A percentile compares a stretch with the other conserved stretches of the same genome.
Conservation (phyloP, 2,797 vertebrate genomes). For the Manis javanica region DNA sequence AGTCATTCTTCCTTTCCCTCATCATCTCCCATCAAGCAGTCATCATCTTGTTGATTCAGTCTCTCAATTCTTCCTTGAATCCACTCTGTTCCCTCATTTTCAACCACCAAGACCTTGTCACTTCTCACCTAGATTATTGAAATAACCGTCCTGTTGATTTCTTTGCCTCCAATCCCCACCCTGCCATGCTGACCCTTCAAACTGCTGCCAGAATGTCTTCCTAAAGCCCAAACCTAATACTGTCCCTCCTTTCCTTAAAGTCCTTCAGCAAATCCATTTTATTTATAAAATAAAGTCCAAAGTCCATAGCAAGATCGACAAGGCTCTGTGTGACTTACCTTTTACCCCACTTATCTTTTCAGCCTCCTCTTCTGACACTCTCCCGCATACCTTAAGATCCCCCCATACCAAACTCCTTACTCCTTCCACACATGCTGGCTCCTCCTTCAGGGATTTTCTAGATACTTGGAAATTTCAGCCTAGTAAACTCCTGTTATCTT, state of each 20-base stretch:
- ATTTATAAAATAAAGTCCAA: constrained; percentile 1
- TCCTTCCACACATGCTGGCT: background rate
- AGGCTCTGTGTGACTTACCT: background rate
- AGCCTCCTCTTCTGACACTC: background rate
- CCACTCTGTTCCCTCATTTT: background rate
- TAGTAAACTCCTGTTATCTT: background rate
- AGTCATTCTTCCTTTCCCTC: constrained; percentile 6
- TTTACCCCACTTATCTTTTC: background rate
- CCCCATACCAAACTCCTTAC: background rate
- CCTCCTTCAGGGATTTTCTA: background rate
- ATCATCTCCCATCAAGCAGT: background rate
- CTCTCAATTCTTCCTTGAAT: background rate
- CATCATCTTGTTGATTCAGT: background rate
- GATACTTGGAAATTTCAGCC: constrained; percentile 8
- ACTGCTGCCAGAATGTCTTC: background rate
- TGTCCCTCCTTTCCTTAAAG: background rate
- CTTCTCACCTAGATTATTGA: background rate
- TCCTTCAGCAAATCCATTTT: background rate
- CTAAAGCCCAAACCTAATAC: background rate
- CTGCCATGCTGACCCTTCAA: background rate
- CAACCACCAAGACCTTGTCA: background rate
- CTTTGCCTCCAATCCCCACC: background rate
- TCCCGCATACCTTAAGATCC: background rate
- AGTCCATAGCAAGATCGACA: background rate
- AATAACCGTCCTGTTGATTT: background rate